Base-by-base conservation (phyloP, 1,140 invertebrate genomes). In the Penaeus chinensis region DNA sequence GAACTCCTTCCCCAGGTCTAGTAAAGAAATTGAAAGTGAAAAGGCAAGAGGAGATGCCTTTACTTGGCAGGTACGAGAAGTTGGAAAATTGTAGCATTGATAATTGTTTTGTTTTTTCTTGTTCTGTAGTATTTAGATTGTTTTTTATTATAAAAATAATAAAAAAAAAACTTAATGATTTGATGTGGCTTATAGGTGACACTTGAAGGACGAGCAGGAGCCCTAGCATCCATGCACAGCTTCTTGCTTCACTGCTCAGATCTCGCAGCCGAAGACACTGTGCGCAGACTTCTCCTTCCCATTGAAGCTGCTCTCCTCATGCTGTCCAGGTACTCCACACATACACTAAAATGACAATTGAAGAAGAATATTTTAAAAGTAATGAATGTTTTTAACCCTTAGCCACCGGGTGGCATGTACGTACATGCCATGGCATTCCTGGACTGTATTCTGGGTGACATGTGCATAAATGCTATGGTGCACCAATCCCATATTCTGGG, bases 11-110 rank as follows among this genome's bases (percentile, higher is more conserved):
- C 98, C 99, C 0, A 94, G 98, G 69, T 99, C 98, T 0, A 95
- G 95, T 54, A 99, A 99, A 91, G 98, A 99, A 92, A 93, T 99
- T 32, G 98, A 99, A 91, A 97, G 97, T 13, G 98, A 99, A 93
- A 99, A 99, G 92, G 96, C 97, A 0, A 94, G 98, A 87, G 99
- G 99, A 13, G 99, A 99, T 94, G 96, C 97, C 0, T 99, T 99
- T 92, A 99, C 98, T 66, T 99, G 99, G 99, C 98, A 99, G 94
- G 93, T 93, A 89, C 82, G 37, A 42, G 37, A 42, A 86, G 89
- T 86, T 60, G 32, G 20, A 90, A 10, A 37, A n/a, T 10, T 78
- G 27, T 89, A 66, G 27, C 27, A 79, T 66, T 42, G 37, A 42
- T 42, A 42, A 42, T 42, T 42, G 37, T 3, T 42, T 42, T 42